Conservation (phyloP, 2,888 invertebrate genomes). For the Erebia aethiops region DNA sequence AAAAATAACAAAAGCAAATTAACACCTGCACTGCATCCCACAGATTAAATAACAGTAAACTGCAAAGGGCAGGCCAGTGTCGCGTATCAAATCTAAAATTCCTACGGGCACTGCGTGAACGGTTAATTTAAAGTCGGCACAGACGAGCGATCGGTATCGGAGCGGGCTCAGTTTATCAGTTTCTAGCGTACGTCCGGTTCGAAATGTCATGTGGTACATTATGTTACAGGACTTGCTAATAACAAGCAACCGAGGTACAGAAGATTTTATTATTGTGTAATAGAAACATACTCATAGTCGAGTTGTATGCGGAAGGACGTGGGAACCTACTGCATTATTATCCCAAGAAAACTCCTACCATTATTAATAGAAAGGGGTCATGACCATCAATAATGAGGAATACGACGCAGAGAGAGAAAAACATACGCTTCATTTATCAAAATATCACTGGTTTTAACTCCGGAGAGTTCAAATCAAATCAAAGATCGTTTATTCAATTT, state of each 20-base stretch:
- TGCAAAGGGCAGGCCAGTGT: slow-evolving; percentile 50
- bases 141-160: slow-evolving; percentile 75
- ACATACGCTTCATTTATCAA: too few relatives aligned
- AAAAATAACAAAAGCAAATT: slow-evolving; percentile 14
- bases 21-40: slow-evolving; percentile 30
- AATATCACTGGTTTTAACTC: too few relatives aligned
- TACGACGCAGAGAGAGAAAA: too few relatives aligned
- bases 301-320: too few relatives aligned
- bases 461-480: too few relatives aligned
- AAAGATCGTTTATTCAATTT: too few relatives aligned
- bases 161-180: slow-evolving; percentile 80
- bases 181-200: slow-evolving; percentile 78
- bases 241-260: background rate
- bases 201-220: slow-evolving; percentile 39
- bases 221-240: background rate
- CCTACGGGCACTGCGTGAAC: slow-evolving; percentile 75
- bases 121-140: slow-evolving; percentile 78
- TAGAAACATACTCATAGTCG: too few relatives aligned
- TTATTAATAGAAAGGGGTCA: too few relatives aligned
- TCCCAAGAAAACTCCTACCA: too few relatives aligned
- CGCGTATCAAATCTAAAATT: slow-evolving; percentile 80
- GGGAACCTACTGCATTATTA: too few relatives aligned
- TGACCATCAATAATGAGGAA: too few relatives aligned
- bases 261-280: too few relatives aligned
- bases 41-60: slow-evolving; percentile 32